Evolutionary conservation across 2,113 vertebrate species (phyloP).

Genomic region (Myotis brandtii): DNA sequence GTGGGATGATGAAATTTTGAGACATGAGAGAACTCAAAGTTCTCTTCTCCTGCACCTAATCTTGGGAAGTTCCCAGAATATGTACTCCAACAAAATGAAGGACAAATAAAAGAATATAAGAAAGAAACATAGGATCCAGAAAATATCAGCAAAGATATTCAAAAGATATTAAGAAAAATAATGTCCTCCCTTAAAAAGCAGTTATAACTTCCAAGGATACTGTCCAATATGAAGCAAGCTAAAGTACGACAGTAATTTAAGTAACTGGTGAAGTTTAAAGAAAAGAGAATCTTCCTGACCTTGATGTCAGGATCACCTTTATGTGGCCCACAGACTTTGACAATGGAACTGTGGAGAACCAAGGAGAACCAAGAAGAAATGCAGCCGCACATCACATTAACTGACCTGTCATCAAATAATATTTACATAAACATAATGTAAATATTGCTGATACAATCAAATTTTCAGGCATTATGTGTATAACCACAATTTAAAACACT

Average conservation of each 20-base stretch:
- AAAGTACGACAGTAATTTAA: background rate
- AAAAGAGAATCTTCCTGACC: background rate
- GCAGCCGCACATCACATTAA: background rate
- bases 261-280: background rate
- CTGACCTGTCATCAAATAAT: background rate
- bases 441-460: background rate
- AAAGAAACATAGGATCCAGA: background rate
- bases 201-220: background rate
- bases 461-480: background rate
- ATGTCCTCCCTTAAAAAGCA: background rate
- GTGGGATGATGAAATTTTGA: background rate
- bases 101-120: background rate
- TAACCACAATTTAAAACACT: background rate
- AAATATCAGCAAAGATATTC: background rate
- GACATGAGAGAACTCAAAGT: background rate
- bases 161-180: background rate
- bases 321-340: background rate
- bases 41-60: background rate
- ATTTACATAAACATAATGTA: background rate
- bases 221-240: background rate
- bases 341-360: background rate
- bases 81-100: background rate
- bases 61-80: background rate
- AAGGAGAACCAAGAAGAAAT: background rate
- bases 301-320: background rate